A percentile compares a stretch with the other conserved stretches of the same genome.
These are phyloP conservation scores for Opisthograptis luteolata DNA, from an alignment of 2,888 invertebrate species.

Conservation along the genomic window DNA sequence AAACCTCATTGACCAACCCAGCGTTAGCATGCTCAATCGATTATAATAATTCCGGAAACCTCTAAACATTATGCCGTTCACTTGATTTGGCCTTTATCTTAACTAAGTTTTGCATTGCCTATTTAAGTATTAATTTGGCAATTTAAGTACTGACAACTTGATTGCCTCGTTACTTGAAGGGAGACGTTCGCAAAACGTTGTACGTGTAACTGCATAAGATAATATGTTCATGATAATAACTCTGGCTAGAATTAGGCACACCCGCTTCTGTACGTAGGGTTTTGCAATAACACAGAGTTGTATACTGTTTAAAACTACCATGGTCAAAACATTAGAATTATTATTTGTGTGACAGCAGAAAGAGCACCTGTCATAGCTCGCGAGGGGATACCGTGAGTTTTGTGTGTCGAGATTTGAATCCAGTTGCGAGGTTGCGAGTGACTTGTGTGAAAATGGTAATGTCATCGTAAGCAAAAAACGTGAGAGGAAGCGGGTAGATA, in stretches of 20 bases:
- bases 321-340: too few relatives aligned
- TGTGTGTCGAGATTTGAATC: too few relatives aligned
- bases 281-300: too few relatives aligned
- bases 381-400: too few relatives aligned
- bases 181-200: background rate
- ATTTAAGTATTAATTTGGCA: conserved; percentile 20
- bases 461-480: too few relatives aligned
- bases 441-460: too few relatives aligned
- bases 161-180: conserved; percentile 24
- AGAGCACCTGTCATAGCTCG: too few relatives aligned
- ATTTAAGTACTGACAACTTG: conserved; percentile 22
- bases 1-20: conserved; percentile 2
- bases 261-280: background rate
- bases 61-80: conserved; percentile 20
- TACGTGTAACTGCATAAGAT: background rate
- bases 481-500: too few relatives aligned
- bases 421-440: too few relatives aligned
- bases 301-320: too few relatives aligned
- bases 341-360: too few relatives aligned
- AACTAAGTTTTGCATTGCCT: conserved; percentile 11
- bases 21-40: conserved; percentile 2
- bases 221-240: background rate
- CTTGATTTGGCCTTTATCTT: conserved; percentile 26
- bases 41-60: conserved; percentile 27
- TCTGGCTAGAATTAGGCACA: background rate